Percentiles rank a stretch among this genome's conserved stretches.
These are phyloP conservation scores for Cirrhinus molitorella DNA, from an alignment of 2,797 vertebrate genomes.

Conservation along the genomic window DNA sequence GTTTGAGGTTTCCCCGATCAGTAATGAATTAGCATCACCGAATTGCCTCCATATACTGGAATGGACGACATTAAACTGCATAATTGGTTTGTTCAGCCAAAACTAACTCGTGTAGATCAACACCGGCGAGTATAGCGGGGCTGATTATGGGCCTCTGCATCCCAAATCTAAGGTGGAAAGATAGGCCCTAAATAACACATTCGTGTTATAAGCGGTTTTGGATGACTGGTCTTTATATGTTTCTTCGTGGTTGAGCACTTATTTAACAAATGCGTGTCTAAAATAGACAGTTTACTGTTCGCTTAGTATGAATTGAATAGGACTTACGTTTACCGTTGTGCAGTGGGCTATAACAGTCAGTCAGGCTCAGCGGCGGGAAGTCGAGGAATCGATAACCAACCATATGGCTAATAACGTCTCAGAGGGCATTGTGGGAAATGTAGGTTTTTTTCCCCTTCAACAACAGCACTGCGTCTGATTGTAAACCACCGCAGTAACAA, in stretches of 20 bases:
- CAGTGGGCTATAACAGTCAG: conserved; percentile 12
- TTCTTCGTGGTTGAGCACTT: neutral
- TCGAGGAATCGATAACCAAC: conserved; percentile 24
- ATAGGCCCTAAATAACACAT: conserved; percentile 37
- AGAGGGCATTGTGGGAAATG: conserved; percentile 44
- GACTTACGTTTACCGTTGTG: conserved; percentile 55
- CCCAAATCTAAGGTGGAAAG: conserved; percentile 25
- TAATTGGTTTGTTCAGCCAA: conserved; percentile 10
- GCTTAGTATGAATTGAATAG: neutral
- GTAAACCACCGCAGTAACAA: neutral
- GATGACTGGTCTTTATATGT: neutral
- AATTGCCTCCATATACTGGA: neutral
- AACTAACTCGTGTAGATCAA: neutral
- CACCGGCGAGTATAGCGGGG: neutral
- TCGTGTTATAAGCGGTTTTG: neutral
- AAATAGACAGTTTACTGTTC: neutral
- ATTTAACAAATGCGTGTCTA: neutral
- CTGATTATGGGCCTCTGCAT: conserved; percentile 20
- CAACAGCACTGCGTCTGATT: neutral
- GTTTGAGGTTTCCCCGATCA: neutral
- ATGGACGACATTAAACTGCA: neutral
- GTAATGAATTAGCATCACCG: conserved; percentile 3
- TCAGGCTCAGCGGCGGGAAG: conserved; percentile 46
- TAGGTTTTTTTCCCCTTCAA: conserved; percentile 12
- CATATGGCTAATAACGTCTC: conserved; percentile 27